Percentiles rank a stretch among this genome's conserved stretches.
These are phyloP conservation scores for Cardiocondyla obscurior DNA, from an alignment of 1,140 invertebrate genomes.

Conservation along the genomic window DNA sequence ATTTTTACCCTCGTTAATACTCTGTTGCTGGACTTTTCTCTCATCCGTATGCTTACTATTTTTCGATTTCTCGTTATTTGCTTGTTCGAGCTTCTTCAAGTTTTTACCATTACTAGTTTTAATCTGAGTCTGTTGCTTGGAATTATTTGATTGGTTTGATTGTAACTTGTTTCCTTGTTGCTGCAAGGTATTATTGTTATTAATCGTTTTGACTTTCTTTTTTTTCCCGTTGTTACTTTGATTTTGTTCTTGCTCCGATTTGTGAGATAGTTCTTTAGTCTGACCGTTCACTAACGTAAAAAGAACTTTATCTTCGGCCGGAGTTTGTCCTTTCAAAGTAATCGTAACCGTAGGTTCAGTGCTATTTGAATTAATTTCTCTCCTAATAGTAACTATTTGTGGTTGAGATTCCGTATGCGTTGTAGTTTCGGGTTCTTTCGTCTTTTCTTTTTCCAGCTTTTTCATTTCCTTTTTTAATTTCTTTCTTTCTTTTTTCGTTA, in stretches of 20 bases:
- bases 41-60: conserved; percentile 71
- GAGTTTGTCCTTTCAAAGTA: conserved; percentile 89
- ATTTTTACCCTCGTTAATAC: conserved; percentile 65
- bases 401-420: conserved; percentile 80
- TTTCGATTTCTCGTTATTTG: conserved; percentile 72
- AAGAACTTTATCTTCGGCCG: conserved; percentile 89
- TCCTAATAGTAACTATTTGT: conserved; percentile 90
- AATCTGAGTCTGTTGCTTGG: conserved; percentile 59
- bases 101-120: conserved; percentile 56
- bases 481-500: conserved; percentile 81
- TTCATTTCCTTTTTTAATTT: conserved; percentile 79
- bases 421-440: conserved; percentile 74
- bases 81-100: conserved; percentile 63
- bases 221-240: conserved; percentile 78
- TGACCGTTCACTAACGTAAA: conserved; percentile 90
- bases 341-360: conserved; percentile 90
- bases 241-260: conserved; percentile 71
- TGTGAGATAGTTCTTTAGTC: conserved; percentile 82
- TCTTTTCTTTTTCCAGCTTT: conserved; percentile 74
- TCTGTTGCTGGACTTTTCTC: conserved; percentile 66
- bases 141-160: conserved; percentile 68
- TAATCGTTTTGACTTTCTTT: conserved; percentile 83
- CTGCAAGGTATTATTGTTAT: conserved; percentile 56
- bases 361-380: conserved; percentile 87
- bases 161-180: conserved; percentile 70